Evolutionary conservation across 2,888 invertebrate genomes (phyloP).

Genomic region (Papilio elwesi): DNA sequence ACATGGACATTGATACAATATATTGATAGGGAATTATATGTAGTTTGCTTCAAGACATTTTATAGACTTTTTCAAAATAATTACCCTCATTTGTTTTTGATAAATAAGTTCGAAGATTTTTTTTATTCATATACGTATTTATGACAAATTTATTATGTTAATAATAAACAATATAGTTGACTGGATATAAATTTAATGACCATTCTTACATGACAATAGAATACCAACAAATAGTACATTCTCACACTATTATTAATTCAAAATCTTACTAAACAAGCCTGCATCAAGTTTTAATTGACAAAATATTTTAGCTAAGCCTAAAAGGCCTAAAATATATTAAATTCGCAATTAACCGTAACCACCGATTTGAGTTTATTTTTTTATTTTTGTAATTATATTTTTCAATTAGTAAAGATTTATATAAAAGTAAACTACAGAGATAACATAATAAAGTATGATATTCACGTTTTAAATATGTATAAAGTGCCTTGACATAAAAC

Average conservation of each 20-base stretch:
- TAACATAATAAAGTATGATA: conserved; percentile 3
- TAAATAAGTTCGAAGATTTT: background rate
- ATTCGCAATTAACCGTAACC: background rate
- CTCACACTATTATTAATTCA: too few relatives aligned
- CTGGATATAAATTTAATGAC: too few relatives aligned
- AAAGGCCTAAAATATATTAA: too few relatives aligned
- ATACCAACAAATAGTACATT: too few relatives aligned
- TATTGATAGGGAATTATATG: background rate
- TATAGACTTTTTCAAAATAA: background rate
- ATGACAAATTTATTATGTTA: too few relatives aligned
- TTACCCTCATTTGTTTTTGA: background rate
- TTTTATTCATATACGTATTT: too few relatives aligned
- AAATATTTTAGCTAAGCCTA: too few relatives aligned
- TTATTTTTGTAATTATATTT: background rate
- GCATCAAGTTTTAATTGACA: too few relatives aligned
- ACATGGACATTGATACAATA: background rate
- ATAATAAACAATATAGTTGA: too few relatives aligned
- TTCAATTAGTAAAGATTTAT: conserved; percentile 6
- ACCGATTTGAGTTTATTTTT: background rate
- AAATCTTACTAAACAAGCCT: too few relatives aligned
- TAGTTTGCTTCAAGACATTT: too few relatives aligned
- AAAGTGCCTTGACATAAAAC: conserved; percentile 40
- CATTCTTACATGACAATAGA: too few relatives aligned
- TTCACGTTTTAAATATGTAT: conserved; percentile 27
- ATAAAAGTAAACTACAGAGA: conserved; percentile 14